Conservation (phyloP, 2,888 invertebrate genomes). For the Eledona agricola region DNA sequence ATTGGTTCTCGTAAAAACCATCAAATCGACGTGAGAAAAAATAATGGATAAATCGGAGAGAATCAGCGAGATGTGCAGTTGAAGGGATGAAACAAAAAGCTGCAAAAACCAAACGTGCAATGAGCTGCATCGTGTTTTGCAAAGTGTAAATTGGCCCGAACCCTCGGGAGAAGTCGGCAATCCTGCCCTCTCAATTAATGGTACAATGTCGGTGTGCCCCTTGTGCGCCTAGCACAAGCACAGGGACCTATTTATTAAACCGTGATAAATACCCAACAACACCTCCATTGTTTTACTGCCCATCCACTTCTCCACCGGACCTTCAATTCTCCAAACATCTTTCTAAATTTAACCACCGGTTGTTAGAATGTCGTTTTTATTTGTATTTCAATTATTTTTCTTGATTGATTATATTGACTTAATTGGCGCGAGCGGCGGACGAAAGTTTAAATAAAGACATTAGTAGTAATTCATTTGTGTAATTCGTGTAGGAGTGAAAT, state of each 20-base stretch:
- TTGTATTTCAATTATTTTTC: conserved; percentile 50
- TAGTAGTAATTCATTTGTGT: conserved; percentile 46
- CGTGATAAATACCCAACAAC: conserved; percentile 28
- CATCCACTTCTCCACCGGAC: no score
- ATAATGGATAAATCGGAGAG: no score
- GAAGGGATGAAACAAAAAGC: no score
- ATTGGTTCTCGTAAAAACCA: no score
- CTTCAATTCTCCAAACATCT: no score
- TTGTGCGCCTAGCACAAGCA: conserved; percentile 15
- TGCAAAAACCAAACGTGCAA: conserved; percentile 63
- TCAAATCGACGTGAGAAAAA: no score
- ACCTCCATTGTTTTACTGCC: conserved; percentile 28
- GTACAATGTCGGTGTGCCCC: conserved; percentile 51
- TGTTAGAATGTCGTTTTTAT: no score
- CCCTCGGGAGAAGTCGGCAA: conserved; percentile 60
- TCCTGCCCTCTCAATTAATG: conserved; percentile 62
- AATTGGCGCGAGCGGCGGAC: conserved; percentile 42
- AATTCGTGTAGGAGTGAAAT: conserved; percentile 42
- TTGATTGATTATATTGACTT: conserved; percentile 55
- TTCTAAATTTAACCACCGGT: no score
- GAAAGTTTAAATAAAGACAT: conserved; percentile 46
- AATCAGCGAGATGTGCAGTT: no score
- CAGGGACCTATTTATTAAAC: conserved; percentile 35
- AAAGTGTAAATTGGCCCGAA: conserved; percentile 71
- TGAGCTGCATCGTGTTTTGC: conserved; percentile 72